Percentiles rank a stretch among this genome's conserved stretches.
These are phyloP conservation scores for Bovichtus variegatus DNA, from an alignment of 2,797 vertebrate species.

Conservation along the genomic window DNA sequence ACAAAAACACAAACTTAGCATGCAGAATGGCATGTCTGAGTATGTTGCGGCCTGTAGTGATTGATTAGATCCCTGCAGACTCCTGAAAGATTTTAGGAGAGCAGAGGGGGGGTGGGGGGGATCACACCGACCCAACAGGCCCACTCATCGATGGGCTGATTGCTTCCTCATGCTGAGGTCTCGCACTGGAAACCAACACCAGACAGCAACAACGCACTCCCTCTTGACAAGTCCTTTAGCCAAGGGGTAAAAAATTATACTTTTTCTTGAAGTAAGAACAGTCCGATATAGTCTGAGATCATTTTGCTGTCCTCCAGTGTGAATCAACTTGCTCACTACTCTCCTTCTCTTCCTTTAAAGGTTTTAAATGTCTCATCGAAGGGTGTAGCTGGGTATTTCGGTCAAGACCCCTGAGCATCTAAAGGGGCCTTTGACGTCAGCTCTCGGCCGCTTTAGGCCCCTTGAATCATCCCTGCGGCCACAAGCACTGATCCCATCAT, in stretches of 20 bases:
- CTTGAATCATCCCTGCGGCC: background rate
- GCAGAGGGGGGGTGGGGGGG: constrained; percentile 32
- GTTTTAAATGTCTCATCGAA: background rate
- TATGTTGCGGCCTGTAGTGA: constrained; percentile 61
- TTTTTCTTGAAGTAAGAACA: background rate
- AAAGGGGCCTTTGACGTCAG: background rate
- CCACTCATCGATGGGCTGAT: constrained; percentile 71
- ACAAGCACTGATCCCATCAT: constrained; percentile 30
- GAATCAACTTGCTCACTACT: background rate
- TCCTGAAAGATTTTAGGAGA: constrained; percentile 57
- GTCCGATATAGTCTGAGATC: background rate
- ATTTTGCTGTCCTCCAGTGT: background rate
- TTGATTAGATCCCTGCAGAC: constrained; percentile 75
- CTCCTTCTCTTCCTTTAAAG: background rate
- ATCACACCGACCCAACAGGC: constrained; percentile 43
- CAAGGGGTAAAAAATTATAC: constrained; percentile 1
- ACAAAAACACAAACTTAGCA: constrained; percentile 65
- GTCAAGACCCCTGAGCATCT: background rate
- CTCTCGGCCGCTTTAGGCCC: background rate
- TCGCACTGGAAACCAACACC: constrained; percentile 40
- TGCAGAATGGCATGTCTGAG: constrained; percentile 52
- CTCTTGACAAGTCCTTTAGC: constrained; percentile 12
- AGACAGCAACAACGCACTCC: constrained; percentile 44
- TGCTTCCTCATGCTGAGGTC: constrained; percentile 73
- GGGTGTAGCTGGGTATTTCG: background rate